These are phyloP conservation scores for Chamaedrilus cognettii DNA, from an alignment of 2,888 invertebrate species.

Conservation along the genomic window DNA sequence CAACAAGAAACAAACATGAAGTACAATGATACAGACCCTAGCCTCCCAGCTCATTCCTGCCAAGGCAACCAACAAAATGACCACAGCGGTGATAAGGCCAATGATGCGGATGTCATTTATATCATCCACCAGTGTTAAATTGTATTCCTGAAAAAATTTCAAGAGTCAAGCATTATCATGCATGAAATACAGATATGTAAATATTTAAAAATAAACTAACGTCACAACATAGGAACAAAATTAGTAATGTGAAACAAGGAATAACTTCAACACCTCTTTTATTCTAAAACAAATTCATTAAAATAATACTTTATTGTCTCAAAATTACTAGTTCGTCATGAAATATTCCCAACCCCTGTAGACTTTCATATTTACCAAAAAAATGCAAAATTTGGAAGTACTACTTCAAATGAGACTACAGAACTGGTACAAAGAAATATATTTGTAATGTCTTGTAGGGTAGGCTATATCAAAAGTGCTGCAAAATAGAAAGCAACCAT, in stretches of 20 bases:
- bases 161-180: neutral
- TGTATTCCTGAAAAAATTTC: constrained; percentile 58
- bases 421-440: no score
- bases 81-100: constrained; percentile 69
- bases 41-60: constrained; percentile 98
- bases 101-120: constrained; percentile 82
- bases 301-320: no score
- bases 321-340: no score
- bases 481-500: no score
- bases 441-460: no score
- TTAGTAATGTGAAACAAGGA: neutral
- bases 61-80: constrained; percentile 85
- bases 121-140: constrained; percentile 74
- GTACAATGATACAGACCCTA: constrained; percentile 67
- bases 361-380: no score
- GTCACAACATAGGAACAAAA: neutral
- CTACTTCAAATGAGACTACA: no score
- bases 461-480: no score
- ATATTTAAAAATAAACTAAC: neutral
- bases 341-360: no score
- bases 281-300: no score
- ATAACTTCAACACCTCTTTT: no score
- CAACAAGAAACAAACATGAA: neutral
- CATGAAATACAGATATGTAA: neutral
- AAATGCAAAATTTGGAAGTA: no score